These are phyloP conservation scores for Aleiodes leptofemur DNA, from an alignment of 2,888 invertebrate genomes.

Conservation along the genomic window DNA sequence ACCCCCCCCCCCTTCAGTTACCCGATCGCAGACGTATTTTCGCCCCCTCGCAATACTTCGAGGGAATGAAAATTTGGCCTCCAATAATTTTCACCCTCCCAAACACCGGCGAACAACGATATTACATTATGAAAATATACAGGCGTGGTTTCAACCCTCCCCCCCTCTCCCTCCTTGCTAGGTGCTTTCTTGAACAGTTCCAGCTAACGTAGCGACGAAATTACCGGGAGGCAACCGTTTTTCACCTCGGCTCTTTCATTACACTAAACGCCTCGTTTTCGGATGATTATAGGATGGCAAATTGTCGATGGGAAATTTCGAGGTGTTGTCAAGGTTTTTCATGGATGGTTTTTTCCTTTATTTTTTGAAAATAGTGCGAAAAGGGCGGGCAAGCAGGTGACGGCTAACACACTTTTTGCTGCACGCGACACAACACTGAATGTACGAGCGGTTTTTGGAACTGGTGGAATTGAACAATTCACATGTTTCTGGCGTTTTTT, in stretches of 20 bases:
- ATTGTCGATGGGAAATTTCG: conserved; percentile 21
- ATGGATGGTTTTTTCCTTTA: no score
- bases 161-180: no score
- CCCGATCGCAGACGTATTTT: no score
- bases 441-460: no score
- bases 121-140: conserved; percentile 70
- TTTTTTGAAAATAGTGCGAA: no score
- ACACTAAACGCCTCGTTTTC: conserved; percentile 29
- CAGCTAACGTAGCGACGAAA: conserved; percentile 20
- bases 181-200: background rate
- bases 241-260: conserved; percentile 26
- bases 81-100: conserved; percentile 31
- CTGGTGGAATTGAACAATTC: no score
- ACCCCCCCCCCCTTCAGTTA: conserved; percentile 42
- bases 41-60: conserved; percentile 21
- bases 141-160: conserved; percentile 39
- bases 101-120: conserved; percentile 60
- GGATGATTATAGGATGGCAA: conserved; percentile 24
- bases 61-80: conserved; percentile 32
- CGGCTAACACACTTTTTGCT: no score
- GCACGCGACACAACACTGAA: no score
- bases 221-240: background rate
- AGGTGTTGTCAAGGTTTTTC: background rate
- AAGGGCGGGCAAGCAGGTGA: no score
- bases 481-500: no score